Evolutionary conservation across 1,140 invertebrate genomes (phyloP).

Genomic region (Solenopsis invicta): DNA sequence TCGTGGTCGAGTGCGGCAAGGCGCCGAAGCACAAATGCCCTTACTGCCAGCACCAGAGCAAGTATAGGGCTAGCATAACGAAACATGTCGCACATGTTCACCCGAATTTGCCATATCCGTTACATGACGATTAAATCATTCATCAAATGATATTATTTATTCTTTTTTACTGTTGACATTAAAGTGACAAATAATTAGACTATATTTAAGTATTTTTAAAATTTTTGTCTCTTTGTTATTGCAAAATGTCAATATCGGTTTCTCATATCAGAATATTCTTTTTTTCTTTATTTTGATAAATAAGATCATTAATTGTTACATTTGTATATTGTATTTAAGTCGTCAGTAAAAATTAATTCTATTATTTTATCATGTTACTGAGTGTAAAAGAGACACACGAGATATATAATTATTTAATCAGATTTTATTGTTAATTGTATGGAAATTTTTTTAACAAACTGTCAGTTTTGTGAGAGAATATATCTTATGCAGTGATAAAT

Average conservation of each 20-base stretch:
- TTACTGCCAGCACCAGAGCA: constrained; percentile 85
- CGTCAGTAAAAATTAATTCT: background rate
- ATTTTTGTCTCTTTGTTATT: constrained; percentile 15
- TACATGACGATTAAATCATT: background rate
- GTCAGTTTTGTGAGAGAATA: background rate
- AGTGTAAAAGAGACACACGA: background rate
- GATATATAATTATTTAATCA: background rate
- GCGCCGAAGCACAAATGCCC: constrained; percentile 87
- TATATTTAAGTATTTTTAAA: background rate
- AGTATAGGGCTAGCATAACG: constrained; percentile 89
- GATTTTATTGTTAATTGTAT: background rate
- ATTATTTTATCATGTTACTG: background rate
- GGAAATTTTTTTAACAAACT: background rate
- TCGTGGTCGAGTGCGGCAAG: constrained; percentile 90
- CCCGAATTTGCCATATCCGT: constrained; percentile 69
- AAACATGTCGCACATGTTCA: constrained; percentile 82
- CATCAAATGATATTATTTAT: background rate
- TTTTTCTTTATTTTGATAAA: background rate
- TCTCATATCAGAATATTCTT: background rate
- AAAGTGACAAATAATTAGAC: background rate
- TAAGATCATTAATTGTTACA: background rate
- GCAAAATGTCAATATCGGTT: background rate
- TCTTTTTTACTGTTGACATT: background rate
- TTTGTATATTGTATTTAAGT: background rate
- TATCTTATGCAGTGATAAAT: constrained; percentile 26